These are phyloP conservation scores for Glaucidium brasilianum DNA, from an alignment of 2,113 vertebrate genomes.

Conservation along the genomic window DNA sequence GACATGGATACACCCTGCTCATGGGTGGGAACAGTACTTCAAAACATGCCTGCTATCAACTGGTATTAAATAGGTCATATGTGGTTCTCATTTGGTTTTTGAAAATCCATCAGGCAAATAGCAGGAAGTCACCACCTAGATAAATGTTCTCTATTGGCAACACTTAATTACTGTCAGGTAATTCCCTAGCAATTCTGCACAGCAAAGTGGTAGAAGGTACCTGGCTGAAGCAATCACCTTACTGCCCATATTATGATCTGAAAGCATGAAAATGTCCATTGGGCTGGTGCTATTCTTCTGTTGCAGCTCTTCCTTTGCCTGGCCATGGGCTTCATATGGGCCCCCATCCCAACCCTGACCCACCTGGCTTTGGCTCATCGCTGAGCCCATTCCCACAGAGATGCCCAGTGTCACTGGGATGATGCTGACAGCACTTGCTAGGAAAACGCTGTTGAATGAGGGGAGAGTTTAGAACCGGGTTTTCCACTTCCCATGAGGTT, in stretches of 20 bases:
- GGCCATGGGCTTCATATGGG: accelerated
- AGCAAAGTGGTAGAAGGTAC: not conserved
- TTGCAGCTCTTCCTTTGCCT: not conserved
- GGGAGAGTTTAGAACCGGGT: not conserved
- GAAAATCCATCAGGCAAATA: not conserved
- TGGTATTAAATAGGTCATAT: not conserved
- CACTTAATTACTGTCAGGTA: not conserved
- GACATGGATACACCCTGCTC: not conserved
- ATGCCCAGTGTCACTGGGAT: not conserved
- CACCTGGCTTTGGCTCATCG: accelerated
- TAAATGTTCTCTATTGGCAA: not conserved
- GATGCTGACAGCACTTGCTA: not conserved
- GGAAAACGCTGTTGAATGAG: not conserved
- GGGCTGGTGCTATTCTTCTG: not conserved
- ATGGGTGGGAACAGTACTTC: not conserved
- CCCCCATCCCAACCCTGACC: not conserved
- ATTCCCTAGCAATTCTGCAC: not conserved
- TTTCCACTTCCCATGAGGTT: not conserved
- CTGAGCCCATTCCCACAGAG: not conserved
- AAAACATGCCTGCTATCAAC: not conserved
- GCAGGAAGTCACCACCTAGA: not conserved
- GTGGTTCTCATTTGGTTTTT: not conserved
- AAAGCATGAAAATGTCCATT: not conserved
- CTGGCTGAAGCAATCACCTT: not conserved
- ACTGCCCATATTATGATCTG: not conserved